A percentile compares a stretch with the other conserved stretches of the same genome.
phyloP scores from a whole-genome alignment of 2,797 vertebrate species.

The Myotis planiceps region DNA sequence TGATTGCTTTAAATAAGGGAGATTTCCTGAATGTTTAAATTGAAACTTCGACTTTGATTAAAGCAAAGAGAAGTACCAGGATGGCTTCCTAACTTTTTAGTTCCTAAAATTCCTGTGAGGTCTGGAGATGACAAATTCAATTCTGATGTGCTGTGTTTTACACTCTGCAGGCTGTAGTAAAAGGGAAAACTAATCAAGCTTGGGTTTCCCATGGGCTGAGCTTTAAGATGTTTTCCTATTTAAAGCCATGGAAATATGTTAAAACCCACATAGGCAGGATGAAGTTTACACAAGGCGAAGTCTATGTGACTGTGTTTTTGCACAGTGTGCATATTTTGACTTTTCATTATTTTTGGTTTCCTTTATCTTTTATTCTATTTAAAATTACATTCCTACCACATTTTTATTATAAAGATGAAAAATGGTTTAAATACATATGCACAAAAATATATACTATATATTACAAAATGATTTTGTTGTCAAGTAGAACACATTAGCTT shows the following conservation, averaged over 20 bases:
- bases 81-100: constrained; percentile 90
- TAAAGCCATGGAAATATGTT: constrained; percentile 89
- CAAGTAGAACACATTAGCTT: constrained; percentile 52
- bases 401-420: constrained; percentile 69
- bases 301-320: constrained; percentile 81
- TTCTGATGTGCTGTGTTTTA: constrained; percentile 91
- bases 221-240: constrained; percentile 89
- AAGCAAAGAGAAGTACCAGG: constrained; percentile 89
- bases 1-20: constrained; percentile 93
- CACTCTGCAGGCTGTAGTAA: constrained; percentile 90
- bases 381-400: constrained; percentile 75
- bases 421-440: constrained; percentile 58
- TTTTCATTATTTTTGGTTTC: constrained; percentile 86
- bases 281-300: constrained; percentile 87
- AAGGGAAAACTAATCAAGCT: constrained; percentile 91
- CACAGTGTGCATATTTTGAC: constrained; percentile 84
- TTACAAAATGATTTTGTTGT: constrained; percentile 57
- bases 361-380: constrained; percentile 81
- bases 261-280: constrained; percentile 84
- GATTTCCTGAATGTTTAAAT: constrained; percentile 92
- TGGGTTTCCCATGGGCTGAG: constrained; percentile 88
- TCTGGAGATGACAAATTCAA: constrained; percentile 92
- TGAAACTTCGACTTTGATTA: constrained; percentile 92
- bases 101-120: constrained; percentile 92
- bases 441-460: background rate